Evolutionary conservation across 2,888 invertebrate species (phyloP), one percentile per base, ranked within the genome.

Genomic region (Philopedon plagiatum): DNA sequence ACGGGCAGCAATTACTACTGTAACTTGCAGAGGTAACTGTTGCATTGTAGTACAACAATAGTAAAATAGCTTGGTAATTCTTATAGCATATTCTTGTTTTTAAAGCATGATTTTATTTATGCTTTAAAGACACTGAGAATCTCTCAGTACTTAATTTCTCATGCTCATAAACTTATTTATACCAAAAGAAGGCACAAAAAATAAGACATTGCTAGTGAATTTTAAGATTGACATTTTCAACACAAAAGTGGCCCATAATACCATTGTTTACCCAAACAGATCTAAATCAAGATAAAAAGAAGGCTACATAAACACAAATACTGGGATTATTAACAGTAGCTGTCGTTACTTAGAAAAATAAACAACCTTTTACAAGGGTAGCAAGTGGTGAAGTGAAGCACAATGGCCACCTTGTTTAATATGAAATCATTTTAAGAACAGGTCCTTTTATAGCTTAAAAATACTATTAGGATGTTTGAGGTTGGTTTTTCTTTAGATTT

Each of bases 341-440:
- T 67, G 67, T 67, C 60, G 60, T 67, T 67, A 67, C 60, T 34
- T 26, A 26, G 44, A 67, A 67, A 67, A 34, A 67, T 58, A 67
- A 67, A 67, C 67, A 67, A 66, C 41, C 66, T 58, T 60, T 60
- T 67, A 41, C 15, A 46, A 44, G 56, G 54, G 41, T 29, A 65
- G 46, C 65, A 65, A 65, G 65, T 57, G 44, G 26, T 56, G 57
- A 49, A 63, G 32, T 0, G 9, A 21, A 26, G 29, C 13, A 46
- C 46, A 49, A 26, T 49, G 21, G 9, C 26, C 26, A 13, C 26
- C 26, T 49, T 26, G 11, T 49, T 7, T 26, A 13, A 13, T 5
- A 3, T 7, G 18, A 18, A 18, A 54, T 15, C 18, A 9, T 29
- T 29, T 54, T 54, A 18, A 9, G 9, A 54, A 54, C 51, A 54